phyloP scores from a whole-genome alignment of 2,888 invertebrate genomes.

The Ommatoiulus sabulosus region DNA sequence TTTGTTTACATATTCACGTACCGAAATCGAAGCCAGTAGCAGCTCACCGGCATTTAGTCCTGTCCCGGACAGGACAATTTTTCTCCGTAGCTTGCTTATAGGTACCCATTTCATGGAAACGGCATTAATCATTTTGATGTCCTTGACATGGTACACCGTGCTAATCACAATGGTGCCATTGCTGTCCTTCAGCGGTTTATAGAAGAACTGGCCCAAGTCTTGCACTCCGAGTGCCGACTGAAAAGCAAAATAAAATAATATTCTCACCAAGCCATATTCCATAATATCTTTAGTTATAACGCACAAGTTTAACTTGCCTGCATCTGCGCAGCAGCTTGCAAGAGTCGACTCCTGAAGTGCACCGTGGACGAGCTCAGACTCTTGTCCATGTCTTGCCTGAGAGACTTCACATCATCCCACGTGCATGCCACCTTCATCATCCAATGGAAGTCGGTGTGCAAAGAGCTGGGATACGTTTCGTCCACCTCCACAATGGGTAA shows the following conservation, averaged over 20 bases:
- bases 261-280: too few species aligned
- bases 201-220: conserved; percentile 94
- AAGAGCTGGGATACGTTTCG: conserved; percentile 89
- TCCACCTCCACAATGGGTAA: conserved; percentile 97
- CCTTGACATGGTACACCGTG: conserved; percentile 83
- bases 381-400: conserved; percentile 95
- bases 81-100: conserved; percentile 81
- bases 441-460: conserved; percentile 97
- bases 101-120: conserved; percentile 94
- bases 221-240: conserved; percentile 86
- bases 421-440: conserved; percentile 97
- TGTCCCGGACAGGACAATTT: conserved; percentile 75
- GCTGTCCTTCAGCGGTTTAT: conserved; percentile 88
- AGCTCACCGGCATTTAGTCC: conserved; percentile 84
- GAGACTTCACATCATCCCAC: conserved; percentile 94
- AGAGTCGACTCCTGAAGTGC: conserved; percentile 90
- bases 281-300: not conserved
- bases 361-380: conserved; percentile 87
- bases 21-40: conserved; percentile 87
- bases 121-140: conserved; percentile 87
- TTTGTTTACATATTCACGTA: conserved; percentile 63
- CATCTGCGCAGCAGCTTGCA: conserved; percentile 94
- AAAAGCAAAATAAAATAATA: conserved; percentile 59
- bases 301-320: conserved; percentile 69
- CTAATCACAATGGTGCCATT: conserved; percentile 91